These are phyloP conservation scores for Phalacrocorax pelagicus DNA, from an alignment of 2,113 vertebrate species.

Conservation along the genomic window DNA sequence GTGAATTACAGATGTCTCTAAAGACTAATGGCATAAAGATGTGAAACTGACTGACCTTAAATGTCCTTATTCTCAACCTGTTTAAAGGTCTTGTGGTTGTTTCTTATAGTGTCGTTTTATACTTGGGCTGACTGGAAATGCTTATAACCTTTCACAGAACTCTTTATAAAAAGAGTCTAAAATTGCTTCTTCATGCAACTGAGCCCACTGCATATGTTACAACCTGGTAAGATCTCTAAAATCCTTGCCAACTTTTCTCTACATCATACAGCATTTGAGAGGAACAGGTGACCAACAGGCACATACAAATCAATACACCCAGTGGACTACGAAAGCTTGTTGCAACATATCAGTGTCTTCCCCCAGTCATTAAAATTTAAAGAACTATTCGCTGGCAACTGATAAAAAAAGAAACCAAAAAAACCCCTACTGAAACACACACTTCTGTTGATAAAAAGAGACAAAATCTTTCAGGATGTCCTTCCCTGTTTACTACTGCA, in stretches of 20 bases:
- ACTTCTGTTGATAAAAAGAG: neutral
- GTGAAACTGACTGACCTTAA: constrained; percentile 59
- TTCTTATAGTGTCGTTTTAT: neutral
- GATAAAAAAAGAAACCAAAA: neutral
- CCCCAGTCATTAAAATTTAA: neutral
- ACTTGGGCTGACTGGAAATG: neutral
- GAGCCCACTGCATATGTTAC: neutral
- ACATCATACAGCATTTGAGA: neutral
- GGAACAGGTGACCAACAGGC: neutral
- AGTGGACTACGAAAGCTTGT: neutral
- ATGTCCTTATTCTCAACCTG: constrained; percentile 22
- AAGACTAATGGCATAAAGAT: constrained; percentile 69
- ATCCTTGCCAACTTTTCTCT: neutral
- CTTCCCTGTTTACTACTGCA: constrained; percentile 54
- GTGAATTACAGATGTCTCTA: constrained; percentile 74
- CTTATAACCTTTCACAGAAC: neutral
- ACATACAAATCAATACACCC: neutral
- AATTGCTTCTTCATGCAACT: neutral
- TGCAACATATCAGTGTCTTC: neutral
- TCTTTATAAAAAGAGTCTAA: neutral
- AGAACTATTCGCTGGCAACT: neutral
- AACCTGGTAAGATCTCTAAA: neutral
- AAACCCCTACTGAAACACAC: neutral
- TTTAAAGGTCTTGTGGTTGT: neutral
- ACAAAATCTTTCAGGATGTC: constrained; percentile 69